phyloP scores from a whole-genome alignment of 2,113 vertebrate genomes.

The Amphiprion ocellaris region DNA sequence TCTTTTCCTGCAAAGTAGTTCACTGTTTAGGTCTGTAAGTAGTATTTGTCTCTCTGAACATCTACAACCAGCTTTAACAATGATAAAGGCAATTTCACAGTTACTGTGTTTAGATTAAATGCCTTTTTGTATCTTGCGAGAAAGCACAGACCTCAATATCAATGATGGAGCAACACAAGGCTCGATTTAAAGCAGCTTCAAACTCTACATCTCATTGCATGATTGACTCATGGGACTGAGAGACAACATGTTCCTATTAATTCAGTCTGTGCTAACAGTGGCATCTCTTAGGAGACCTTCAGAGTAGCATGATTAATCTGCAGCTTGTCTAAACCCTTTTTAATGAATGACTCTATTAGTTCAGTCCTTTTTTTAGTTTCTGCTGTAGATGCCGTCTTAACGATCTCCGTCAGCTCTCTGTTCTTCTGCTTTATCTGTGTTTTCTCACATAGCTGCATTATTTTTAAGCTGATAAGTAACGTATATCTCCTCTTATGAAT shows the following conservation, averaged over 20 bases:
- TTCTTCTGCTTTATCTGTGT: no score
- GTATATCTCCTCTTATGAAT: no score
- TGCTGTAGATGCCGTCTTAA: no score
- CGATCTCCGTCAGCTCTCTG: no score
- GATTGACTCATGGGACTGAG: conserved; percentile 16
- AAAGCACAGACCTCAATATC: neutral
- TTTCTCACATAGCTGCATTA: no score
- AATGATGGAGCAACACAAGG: neutral
- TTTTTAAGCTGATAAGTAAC: no score
- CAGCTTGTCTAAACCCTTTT: conserved; percentile 1
- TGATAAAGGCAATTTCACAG: no score
- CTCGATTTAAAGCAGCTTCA: conserved; percentile 1
- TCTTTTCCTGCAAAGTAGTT: neutral
- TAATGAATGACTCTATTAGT: conserved; percentile 2
- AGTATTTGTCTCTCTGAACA: no score
- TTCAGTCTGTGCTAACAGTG: neutral
- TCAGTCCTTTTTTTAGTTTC: no score
- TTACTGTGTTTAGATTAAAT: no score
- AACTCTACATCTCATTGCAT: conserved; percentile 7
- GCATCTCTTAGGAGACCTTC: neutral
- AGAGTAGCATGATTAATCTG: conserved; percentile 3
- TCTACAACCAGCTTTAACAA: no score
- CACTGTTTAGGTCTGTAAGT: no score
- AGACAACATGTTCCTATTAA: neutral
- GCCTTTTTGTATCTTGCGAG: neutral